Conservation (phyloP, 2,113 vertebrate species). For the Oceanodroma tethys region DNA sequence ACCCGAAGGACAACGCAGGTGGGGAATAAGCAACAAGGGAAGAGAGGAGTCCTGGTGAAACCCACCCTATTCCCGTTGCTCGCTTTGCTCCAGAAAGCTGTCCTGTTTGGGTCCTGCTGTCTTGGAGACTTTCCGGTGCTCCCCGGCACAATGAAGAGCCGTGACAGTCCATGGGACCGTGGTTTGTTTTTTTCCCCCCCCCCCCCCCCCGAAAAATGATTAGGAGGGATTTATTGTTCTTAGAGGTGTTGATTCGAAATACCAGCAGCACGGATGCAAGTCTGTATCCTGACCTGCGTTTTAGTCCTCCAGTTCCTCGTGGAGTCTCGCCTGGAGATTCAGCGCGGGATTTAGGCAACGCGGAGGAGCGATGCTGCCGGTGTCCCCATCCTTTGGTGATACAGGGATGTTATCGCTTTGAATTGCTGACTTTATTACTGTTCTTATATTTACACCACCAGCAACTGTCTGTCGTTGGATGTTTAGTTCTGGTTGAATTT, state of each 20-base stretch:
- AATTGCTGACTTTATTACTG: not conserved
- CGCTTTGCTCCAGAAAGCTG: not conserved
- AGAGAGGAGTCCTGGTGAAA: not conserved
- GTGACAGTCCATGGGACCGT: not conserved
- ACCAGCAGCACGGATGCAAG: not conserved
- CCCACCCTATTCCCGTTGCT: not conserved
- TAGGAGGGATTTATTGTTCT: not conserved
- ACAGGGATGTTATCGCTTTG: too few relatives aligned
- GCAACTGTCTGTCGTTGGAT: not conserved
- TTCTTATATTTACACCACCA: not conserved
- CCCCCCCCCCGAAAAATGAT: not conserved
- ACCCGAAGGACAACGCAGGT: accelerated
- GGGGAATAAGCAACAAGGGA: not conserved
- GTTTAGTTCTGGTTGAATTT: not conserved
- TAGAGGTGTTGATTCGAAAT: not conserved
- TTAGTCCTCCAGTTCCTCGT: not conserved
- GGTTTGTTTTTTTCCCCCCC: too few relatives aligned
- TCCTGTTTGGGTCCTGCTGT: too few relatives aligned
- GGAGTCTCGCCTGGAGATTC: not conserved
- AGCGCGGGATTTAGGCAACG: accelerated
- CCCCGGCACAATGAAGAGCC: accelerated
- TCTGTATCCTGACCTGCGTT: not conserved
- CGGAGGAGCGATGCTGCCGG: too few relatives aligned
- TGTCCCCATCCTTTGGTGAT: not conserved
- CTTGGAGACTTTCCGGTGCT: accelerated